Base-by-base conservation (phyloP, 1,140 invertebrate species). In the Panonychus citri region DNA sequence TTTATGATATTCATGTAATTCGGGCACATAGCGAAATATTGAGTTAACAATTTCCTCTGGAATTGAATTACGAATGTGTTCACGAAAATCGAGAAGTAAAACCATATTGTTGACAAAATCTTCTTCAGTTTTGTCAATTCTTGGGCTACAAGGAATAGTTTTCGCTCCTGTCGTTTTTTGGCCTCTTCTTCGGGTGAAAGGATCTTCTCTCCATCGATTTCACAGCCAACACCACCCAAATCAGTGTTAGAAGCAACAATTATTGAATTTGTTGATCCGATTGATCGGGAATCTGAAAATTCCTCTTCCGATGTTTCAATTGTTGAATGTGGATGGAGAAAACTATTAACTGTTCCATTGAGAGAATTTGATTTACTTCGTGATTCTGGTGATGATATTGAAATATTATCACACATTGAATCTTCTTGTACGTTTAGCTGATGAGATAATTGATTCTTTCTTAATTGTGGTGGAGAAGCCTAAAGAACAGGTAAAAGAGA, bases 41-140 rank as follows among this genome's bases (percentile, higher is more conserved):
- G 67, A 75, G 66, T 72, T 74, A 62, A 73, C 69, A 63, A 73
- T 76, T 63, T 63, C 72, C 60, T 68, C 71, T 63, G 68, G 68
- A 24, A 75, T 64, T 8, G n/a, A 15, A 42, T 46, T 13, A 15
- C 13, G 17, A 12, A 62, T 34, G 15, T 24, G 26, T 34, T 37
- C 8, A 5, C 40, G 37, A 54, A 57, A 57, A 52, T 62, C 49
- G 42, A 34, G 68, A 5, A 83, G 72, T n/a, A 83, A 66, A 55
- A 74, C 75, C 19, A 83, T 66, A 60, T 78, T 75, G 67, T 77
- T 74, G 12, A 83, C 78, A 68, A 81, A 83, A 53, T 75, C 75
- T 62, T 74, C 72, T 66, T 83, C 81, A 0, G 81, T 81, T 7
- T 75, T 75, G 78, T 70, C 37, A 83, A 72, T 69, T 83, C 81